These are phyloP conservation scores for Thalpophila matura DNA, from an alignment of 2,888 invertebrate species.

Conservation along the genomic window DNA sequence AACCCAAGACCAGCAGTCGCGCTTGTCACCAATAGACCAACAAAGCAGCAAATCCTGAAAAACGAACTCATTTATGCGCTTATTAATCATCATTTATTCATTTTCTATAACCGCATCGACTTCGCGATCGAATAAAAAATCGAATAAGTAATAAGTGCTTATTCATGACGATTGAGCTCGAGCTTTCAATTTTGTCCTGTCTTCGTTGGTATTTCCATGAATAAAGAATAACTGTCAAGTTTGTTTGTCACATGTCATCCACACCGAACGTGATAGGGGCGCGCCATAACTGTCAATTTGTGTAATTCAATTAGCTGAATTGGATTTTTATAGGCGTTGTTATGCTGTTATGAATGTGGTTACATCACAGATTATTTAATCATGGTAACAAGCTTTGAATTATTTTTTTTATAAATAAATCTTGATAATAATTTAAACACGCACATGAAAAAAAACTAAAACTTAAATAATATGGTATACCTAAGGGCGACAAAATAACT, in stretches of 20 bases:
- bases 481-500: too few species aligned
- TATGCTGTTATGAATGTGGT: background rate
- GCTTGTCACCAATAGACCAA: too few species aligned
- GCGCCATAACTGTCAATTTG: slow-evolving; percentile 25
- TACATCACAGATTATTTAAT: background rate
- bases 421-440: background rate
- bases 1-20: too few species aligned
- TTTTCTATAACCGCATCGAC: background rate
- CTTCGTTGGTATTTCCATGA: slow-evolving; percentile 10
- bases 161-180: slow-evolving; percentile 8
- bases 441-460: too few species aligned
- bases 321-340: slow-evolving; percentile 2
- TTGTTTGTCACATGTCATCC: slow-evolving; percentile 34
- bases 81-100: background rate
- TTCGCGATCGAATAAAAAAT: slow-evolving; percentile 17
- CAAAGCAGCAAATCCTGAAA: background rate
- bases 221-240: slow-evolving; percentile 32
- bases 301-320: slow-evolving; percentile 43
- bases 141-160: background rate
- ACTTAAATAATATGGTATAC: too few species aligned
- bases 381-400: background rate
- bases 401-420: background rate
- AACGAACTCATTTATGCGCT: background rate
- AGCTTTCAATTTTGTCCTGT: slow-evolving; percentile 15
- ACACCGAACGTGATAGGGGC: slow-evolving; percentile 31